A percentile compares a stretch with the other conserved stretches of the same genome.
Evolutionary conservation across 2,113 vertebrate genomes (phyloP).

Genomic region (Colaptes auratus): DNA sequence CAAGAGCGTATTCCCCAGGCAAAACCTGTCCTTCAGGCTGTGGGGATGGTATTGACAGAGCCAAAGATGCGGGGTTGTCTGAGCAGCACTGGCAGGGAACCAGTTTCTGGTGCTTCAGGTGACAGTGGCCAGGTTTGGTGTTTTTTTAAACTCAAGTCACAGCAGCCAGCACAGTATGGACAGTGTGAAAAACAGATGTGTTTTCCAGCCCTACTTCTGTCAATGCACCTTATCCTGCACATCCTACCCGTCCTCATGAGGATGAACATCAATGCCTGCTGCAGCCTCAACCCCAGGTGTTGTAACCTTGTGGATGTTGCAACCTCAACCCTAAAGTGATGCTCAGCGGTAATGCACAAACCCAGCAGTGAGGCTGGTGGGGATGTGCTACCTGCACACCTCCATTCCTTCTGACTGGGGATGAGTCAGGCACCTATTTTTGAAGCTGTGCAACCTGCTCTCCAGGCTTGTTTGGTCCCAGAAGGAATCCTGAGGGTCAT

Average conservation of each 20-base stretch:
- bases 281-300: accelerated
- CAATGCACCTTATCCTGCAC: not conserved
- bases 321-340: not conserved
- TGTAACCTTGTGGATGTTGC: not conserved
- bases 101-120: not conserved
- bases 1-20: conserved; percentile 19
- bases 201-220: not conserved
- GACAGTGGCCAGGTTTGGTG: not conserved
- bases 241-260: accelerated
- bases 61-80: not conserved
- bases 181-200: not conserved
- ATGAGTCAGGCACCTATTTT: not conserved
- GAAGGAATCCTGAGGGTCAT: not conserved
- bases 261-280: not conserved
- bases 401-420: not conserved
- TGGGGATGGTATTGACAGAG: not conserved
- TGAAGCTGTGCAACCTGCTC: not conserved
- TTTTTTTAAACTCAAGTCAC: not conserved
- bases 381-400: not conserved
- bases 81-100: not conserved
- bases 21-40: conserved; percentile 32
- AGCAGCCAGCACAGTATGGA: not conserved
- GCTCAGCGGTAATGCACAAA: not conserved
- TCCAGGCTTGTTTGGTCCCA: not conserved
- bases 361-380: not conserved